phyloP scores from a whole-genome alignment of 2,797 vertebrate species.

The Centropyge bicolor region DNA sequence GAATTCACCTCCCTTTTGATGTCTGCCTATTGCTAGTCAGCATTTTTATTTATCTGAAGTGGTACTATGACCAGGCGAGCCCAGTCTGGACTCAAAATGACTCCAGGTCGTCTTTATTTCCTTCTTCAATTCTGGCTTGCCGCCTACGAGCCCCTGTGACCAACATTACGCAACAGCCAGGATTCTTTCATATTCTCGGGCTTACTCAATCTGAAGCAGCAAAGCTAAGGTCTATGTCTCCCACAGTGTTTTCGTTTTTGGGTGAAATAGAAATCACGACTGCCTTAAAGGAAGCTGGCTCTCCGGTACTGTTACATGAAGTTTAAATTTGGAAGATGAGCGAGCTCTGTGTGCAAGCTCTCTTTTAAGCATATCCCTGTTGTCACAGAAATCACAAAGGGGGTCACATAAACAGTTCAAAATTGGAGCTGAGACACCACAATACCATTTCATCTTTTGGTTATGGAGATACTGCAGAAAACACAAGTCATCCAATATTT shows the following conservation, averaged over 20 bases:
- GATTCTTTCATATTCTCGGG: constrained; percentile 56
- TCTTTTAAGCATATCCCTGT: neutral
- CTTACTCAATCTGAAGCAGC: constrained; percentile 19
- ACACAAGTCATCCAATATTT: neutral
- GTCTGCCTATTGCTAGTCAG: neutral
- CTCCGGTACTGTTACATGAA: neutral
- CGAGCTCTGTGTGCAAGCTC: neutral
- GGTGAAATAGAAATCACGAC: constrained; percentile 13
- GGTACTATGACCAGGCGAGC: neutral
- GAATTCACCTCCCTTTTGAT: neutral
- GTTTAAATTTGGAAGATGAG: constrained; percentile 8
- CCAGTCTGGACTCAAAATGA: constrained; percentile 25
- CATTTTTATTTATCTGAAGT: constrained; percentile 3
- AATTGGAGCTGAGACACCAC: constrained; percentile 1
- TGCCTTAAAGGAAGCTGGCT: constrained; percentile 10
- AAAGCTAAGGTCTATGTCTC: constrained; percentile 10
- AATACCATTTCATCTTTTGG: neutral
- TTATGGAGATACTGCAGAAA: neutral
- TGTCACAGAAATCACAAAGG: constrained; percentile 4
- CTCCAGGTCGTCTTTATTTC: constrained; percentile 17
- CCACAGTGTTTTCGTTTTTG: constrained; percentile 13
- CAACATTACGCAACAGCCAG: constrained; percentile 45
- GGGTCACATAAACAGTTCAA: neutral
- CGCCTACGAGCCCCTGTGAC: constrained; percentile 34
- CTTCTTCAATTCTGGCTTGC: constrained; percentile 24